Conservation (phyloP, 2,113 vertebrate species). For the Brachionichthys hirsutus region DNA sequence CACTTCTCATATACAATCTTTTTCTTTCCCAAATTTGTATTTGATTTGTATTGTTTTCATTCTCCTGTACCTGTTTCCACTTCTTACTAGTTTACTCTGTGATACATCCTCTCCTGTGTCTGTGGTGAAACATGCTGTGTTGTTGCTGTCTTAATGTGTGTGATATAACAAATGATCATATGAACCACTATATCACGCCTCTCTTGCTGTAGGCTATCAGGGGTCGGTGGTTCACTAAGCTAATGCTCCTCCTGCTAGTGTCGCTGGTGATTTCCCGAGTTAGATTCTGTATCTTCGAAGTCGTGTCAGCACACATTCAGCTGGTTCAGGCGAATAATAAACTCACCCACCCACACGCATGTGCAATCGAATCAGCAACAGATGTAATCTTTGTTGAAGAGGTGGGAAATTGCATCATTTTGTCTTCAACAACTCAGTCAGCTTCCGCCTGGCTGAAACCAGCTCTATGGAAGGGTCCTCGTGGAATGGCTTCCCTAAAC, state of each 20-base stretch:
- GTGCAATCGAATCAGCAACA: constrained; percentile 10
- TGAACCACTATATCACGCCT: constrained; percentile 64
- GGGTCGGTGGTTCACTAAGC: constrained; percentile 63
- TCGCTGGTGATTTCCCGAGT: constrained; percentile 41
- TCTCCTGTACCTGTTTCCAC: not conserved
- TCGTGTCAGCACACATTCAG: constrained; percentile 30
- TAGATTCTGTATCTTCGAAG: constrained; percentile 35
- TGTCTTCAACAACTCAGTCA: constrained; percentile 24
- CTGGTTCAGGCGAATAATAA: constrained; percentile 45
- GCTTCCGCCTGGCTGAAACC: constrained; percentile 27
- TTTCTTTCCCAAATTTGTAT: constrained; percentile 4
- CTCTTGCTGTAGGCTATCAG: constrained; percentile 76
- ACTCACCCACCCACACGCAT: constrained; percentile 8
- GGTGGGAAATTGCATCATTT: constrained; percentile 30
- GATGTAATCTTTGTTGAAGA: constrained; percentile 2
- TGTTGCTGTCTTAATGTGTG: constrained; percentile 75
- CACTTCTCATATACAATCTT: not conserved
- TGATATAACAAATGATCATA: constrained; percentile 68
- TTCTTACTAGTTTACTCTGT: no score
- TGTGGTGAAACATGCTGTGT: no score
- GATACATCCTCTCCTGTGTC: no score
- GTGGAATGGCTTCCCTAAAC: constrained; percentile 31
- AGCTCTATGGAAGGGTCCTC: constrained; percentile 13
- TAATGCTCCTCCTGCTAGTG: constrained; percentile 29
- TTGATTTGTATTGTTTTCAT: not conserved